Evolutionary conservation across 2,888 invertebrate genomes (phyloP).

Genomic region (Agriopis leucophaearia): DNA sequence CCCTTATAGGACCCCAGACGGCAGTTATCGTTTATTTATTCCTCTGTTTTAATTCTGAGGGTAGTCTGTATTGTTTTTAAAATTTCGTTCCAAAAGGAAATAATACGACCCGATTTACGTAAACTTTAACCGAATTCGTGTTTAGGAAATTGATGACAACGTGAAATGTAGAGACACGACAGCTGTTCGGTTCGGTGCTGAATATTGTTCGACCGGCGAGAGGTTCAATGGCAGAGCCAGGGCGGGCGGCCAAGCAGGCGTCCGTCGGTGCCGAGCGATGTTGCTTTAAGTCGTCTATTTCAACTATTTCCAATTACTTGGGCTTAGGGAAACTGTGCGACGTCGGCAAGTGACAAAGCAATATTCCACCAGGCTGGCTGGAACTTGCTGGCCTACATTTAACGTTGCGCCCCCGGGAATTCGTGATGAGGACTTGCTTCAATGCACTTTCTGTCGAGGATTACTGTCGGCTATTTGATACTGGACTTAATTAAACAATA

Average conservation of each 20-base stretch:
- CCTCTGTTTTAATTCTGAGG: constrained; percentile 55
- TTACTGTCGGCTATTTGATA: constrained; percentile 70
- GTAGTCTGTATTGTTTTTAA: constrained; percentile 37
- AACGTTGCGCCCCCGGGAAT: constrained; percentile 80
- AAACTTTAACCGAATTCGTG: constrained; percentile 14
- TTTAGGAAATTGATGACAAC: constrained; percentile 31
- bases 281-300: constrained; percentile 79
- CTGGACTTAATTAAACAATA: constrained; percentile 40
- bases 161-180: constrained; percentile 38
- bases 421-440: constrained; percentile 77
- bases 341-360: constrained; percentile 85
- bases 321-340: constrained; percentile 81
- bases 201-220: constrained; percentile 41
- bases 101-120: constrained; percentile 15
- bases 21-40: constrained; percentile 58
- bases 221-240: constrained; percentile 31
- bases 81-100: constrained; percentile 25
- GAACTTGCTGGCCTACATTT: constrained; percentile 85
- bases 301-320: constrained; percentile 86
- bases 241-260: constrained; percentile 23
- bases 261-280: constrained; percentile 56
- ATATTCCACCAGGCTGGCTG: constrained; percentile 77
- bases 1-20: constrained; percentile 46
- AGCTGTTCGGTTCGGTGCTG: constrained; percentile 41
- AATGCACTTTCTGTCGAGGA: constrained; percentile 74